Evolutionary conservation across 1,140 invertebrate genomes (phyloP), one percentile per base, ranked within the genome.

Genomic region (Sarcophaga bullata): DNA sequence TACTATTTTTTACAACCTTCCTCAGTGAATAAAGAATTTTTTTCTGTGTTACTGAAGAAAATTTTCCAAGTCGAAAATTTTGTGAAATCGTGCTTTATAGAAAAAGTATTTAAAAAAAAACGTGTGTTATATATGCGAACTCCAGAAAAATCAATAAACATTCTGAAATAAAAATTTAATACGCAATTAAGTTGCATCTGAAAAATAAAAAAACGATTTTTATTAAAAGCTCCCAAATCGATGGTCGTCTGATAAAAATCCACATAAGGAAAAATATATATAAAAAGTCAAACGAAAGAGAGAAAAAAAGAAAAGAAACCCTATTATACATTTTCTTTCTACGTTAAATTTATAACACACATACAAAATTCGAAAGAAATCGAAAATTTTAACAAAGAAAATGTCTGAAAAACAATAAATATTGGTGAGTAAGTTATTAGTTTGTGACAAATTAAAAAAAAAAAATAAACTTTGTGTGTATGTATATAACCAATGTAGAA

Each of bases 11-110:
- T 68, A 68, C 54, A 58, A 58, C 54, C 7, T 2, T 13, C 54
- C 58, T 68, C 48, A 78, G 75, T 78, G 75, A 78, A 78, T 78
- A 78, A 78, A 78, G 75, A 78, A 78, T 78, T 78, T 75, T 76
- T 68, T 68, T 68, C n/a, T 78, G 75, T 78, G 75, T 15, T 76
- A 49, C 46, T 8, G 19, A 75, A 75, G 13, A 76, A 78, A 78
- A 78, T 52, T 78, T 78, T 78, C 48, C 75, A 50, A 50, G 19
- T 78, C 49, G 75, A 78, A 78, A 68, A 50, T 50, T 78, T 78
- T 78, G 75, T 46, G 75, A 78, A 78, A 52, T 78, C 10, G 48
- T 50, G 75, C 48, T 52, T 11, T 50, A 46, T 17, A 19, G 10
- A 78, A 19, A 78, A 52, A 78, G n/a, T 50, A 78, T 17, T 17